Conservation (phyloP, 2,113 vertebrate genomes). For the Microcebus murinus region DNA sequence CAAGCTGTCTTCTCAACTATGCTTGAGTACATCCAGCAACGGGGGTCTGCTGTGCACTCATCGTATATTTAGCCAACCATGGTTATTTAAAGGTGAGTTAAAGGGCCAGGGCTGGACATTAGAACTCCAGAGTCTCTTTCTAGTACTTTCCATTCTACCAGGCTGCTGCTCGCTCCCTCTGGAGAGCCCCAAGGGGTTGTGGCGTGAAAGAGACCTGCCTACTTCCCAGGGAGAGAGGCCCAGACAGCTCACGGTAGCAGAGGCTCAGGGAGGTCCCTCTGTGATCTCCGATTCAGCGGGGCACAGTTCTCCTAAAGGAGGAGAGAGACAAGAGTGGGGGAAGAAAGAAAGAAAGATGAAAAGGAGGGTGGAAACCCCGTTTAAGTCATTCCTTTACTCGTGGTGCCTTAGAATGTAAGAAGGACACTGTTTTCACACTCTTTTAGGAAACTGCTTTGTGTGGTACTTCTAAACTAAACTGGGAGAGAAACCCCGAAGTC, state of each 20-base stretch:
- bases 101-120: neutral
- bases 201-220: neutral
- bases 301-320: neutral
- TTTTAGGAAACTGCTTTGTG: neutral
- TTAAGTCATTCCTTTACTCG: neutral
- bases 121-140: neutral
- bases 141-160: neutral
- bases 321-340: neutral
- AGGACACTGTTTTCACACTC: too few species aligned
- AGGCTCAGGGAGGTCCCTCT: neutral
- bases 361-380: neutral
- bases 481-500: neutral
- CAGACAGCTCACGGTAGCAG: neutral
- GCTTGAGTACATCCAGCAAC: neutral
- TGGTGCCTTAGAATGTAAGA: neutral
- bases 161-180: neutral
- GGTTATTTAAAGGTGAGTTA: neutral
- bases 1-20: neutral
- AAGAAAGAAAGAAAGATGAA: neutral
- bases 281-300: neutral
- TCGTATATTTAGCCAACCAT: neutral
- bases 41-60: neutral
- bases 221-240: neutral
- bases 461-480: neutral
- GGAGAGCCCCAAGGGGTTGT: neutral